phyloP scores from a whole-genome alignment of 2,797 vertebrate species.

The Sebastes miniatus region DNA sequence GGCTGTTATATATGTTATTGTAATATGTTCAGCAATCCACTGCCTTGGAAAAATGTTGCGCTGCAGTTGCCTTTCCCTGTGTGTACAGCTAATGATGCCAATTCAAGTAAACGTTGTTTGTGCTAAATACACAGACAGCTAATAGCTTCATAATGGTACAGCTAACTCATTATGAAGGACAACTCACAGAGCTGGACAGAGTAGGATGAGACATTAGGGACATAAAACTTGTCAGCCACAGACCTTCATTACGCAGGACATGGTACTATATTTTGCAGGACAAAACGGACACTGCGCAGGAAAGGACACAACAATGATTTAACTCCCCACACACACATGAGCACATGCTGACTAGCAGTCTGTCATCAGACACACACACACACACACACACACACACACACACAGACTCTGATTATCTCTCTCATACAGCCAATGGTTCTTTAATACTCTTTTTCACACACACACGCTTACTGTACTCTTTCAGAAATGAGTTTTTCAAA shows the following conservation, averaged over 20 bases:
- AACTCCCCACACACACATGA: background rate
- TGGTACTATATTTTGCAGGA: background rate
- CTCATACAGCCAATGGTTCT: background rate
- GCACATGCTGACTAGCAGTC: background rate
- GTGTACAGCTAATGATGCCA: background rate
- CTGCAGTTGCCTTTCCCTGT: background rate
- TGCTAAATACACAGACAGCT: background rate
- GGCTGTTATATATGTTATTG: background rate
- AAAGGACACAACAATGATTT: background rate
- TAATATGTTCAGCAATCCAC: background rate
- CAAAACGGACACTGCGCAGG: background rate
- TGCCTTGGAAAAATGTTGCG: background rate
- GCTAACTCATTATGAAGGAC: background rate
- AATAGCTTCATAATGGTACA: slow-evolving; percentile 1
- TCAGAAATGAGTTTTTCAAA: background rate
- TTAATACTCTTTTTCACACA: background rate
- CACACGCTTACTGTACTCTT: background rate
- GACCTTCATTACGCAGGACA: slow-evolving; percentile 19
- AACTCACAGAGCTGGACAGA: background rate
- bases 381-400: background rate
- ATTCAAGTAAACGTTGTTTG: background rate
- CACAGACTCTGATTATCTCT: background rate
- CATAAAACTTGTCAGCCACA: background rate
- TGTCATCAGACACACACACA: background rate
- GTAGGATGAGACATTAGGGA: slow-evolving; percentile 2